Evolutionary conservation across 2,888 invertebrate species (phyloP).

Genomic region (Apotomis betuletana): DNA sequence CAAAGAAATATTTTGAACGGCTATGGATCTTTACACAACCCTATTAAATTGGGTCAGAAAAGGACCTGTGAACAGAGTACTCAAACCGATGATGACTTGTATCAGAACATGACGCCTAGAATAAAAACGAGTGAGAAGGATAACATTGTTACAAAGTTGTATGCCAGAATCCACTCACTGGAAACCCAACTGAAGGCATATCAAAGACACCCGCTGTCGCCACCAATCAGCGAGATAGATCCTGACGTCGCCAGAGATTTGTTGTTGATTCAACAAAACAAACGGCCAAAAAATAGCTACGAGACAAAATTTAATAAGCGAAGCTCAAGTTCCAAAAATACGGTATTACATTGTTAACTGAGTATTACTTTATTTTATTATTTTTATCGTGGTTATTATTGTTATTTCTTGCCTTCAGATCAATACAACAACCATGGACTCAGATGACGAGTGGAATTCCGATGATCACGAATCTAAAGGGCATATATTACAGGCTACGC

Average conservation of each 20-base stretch:
- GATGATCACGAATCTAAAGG: background rate
- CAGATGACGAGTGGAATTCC: conserved; percentile 8
- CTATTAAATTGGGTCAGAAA: background rate
- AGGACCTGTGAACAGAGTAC: background rate
- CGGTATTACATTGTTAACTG: conserved; percentile 1
- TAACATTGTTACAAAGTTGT: background rate
- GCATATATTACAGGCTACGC: background rate
- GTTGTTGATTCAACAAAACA: background rate
- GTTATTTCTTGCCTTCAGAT: background rate
- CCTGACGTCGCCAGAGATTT: conserved; percentile 8
- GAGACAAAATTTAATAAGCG: background rate
- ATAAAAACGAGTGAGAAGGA: background rate
- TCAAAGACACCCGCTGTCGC: background rate
- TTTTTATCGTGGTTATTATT: background rate
- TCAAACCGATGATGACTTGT: conserved; percentile 2
- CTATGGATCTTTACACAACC: background rate
- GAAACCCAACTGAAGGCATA: background rate
- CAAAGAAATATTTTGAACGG: background rate
- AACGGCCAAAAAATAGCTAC: background rate
- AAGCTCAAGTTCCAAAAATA: background rate
- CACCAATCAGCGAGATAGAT: background rate
- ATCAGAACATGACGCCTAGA: background rate
- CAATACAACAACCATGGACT: background rate
- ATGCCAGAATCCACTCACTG: background rate
- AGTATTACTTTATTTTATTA: background rate